Base-by-base conservation (phyloP, 2,113 vertebrate species). In the Raphicerus campestris region DNA sequence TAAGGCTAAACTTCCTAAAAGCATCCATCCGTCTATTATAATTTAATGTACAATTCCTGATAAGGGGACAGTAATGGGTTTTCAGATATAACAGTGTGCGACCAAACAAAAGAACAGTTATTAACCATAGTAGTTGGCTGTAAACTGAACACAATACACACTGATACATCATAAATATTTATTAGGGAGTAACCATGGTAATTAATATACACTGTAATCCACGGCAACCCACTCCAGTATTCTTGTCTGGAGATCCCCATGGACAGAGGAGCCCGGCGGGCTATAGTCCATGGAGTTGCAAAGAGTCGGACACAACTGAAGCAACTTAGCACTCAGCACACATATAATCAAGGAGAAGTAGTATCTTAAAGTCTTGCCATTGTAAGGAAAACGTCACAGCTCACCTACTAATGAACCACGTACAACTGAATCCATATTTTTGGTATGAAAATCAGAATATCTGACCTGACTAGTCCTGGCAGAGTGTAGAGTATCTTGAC, bases 151-250 rank as follows among this genome's bases (percentile, higher is more conserved):
- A 89, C 16, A n/a, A 70, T 24, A 42, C 63, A 97, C 49, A 86
- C 1, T 45, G 0, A 96, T 90, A 81, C 58, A 22, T 93, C 81
- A 93, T 97, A 95, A 97, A 98, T 98, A 98, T 94, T 97, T 97
- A 97, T 55, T 91, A 63, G 98, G 97, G 42, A 94, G 94, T 92
- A 94, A 87, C 22, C 51, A 75, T 92, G 49, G 66, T 98, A 97
- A 97, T 96, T 98, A 97, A 97, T 86, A 95, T 97, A 86, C 24
- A 1, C 0, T 30, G 32, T 82, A n/a, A 93, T 55, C 75, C 94
- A 97, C 15, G 81, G 22, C 39, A 75, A 42, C 70, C 11, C 22
- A 75, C 35, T 75, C 39, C 22, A 26, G 22, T 42, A 26, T 75
- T 75, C 39, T 42, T 75, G 10, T 26, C 39, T 75, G 70, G 39